Percentiles rank a stretch among this genome's conserved stretches.
These are phyloP conservation scores for Harmothoe impar DNA, from an alignment of 2,888 invertebrate species.

Conservation along the genomic window DNA sequence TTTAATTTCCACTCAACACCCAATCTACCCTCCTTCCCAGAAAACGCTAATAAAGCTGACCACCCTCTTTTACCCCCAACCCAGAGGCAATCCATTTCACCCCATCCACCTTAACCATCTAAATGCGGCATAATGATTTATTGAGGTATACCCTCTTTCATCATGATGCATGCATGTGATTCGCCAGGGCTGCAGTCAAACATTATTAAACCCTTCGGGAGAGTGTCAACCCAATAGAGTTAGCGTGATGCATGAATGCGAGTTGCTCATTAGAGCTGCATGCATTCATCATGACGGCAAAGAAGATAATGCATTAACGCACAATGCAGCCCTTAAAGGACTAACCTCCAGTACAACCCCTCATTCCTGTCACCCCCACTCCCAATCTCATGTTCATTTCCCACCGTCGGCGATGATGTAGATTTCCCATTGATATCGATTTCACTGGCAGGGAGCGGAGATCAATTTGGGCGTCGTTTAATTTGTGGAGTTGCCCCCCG, in stretches of 20 bases:
- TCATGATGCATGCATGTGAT: too few species aligned
- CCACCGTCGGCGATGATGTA: not conserved
- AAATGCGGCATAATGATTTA: too few species aligned
- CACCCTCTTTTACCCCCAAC: not conserved
- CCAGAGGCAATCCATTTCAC: not conserved
- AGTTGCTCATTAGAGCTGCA: too few species aligned
- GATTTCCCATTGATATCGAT: constrained; percentile 48
- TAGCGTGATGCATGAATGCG: too few species aligned
- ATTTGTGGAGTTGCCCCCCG: constrained; percentile 18
- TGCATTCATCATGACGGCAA: too few species aligned
- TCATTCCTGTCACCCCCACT: not conserved
- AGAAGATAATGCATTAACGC: too few species aligned
- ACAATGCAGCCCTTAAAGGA: too few species aligned
- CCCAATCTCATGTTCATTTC: not conserved
- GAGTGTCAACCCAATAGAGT: too few species aligned
- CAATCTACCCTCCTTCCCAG: not conserved
- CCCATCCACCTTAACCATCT: not conserved
- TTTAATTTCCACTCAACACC: not conserved
- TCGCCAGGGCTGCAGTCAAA: too few species aligned
- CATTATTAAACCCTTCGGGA: too few species aligned
- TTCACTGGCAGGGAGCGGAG: constrained; percentile 27
- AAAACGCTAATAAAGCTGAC: not conserved
- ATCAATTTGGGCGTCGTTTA: constrained; percentile 47
- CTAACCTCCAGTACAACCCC: not conserved
- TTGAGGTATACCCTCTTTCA: too few species aligned